Percentiles rank a stretch among this genome's conserved stretches.
Evolutionary conservation across 1,140 invertebrate genomes (phyloP).

Genomic region (Formica exsecta): DNA sequence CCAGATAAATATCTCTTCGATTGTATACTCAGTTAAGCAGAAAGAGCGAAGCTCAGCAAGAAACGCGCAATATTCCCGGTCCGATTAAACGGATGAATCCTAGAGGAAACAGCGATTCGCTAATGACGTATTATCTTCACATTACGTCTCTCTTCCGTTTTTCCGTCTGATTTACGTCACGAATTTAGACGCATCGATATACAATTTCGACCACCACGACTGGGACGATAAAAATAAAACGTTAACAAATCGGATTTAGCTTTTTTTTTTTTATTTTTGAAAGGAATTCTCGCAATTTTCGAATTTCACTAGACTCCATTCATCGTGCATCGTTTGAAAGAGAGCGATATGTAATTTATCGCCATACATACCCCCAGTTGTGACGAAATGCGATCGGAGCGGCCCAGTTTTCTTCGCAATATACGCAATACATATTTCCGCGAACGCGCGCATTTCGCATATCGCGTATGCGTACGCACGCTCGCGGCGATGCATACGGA

Average conservation of each 20-base stretch:
- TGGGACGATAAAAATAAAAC: slow-evolving; percentile 32
- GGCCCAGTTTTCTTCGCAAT: slow-evolving; percentile 35
- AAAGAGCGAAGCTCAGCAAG: background rate
- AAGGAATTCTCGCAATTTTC: slow-evolving; percentile 49
- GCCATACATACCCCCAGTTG: background rate
- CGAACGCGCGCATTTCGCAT: background rate
- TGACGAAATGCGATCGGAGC: slow-evolving; percentile 51
- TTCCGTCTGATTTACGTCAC: slow-evolving; percentile 13
- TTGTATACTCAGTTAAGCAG: background rate
- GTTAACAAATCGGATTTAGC: slow-evolving; percentile 35
- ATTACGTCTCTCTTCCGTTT: slow-evolving; percentile 10
- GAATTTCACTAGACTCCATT: slow-evolving; percentile 39
- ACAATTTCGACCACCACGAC: background rate
- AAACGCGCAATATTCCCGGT: background rate
- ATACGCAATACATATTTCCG: slow-evolving; percentile 17
- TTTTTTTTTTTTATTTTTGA: background rate
- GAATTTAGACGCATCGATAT: background rate
- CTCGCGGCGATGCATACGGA: slow-evolving; percentile 22
- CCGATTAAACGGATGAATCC: slow-evolving; percentile 22
- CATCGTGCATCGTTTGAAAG: slow-evolving; percentile 32
- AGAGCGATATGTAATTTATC: slow-evolving; percentile 62
- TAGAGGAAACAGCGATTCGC: slow-evolving; percentile 34
- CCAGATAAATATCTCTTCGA: slow-evolving; percentile 4
- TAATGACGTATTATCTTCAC: slow-evolving; percentile 52
- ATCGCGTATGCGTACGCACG: slow-evolving; percentile 20